phyloP scores from a whole-genome alignment of 2,113 vertebrate genomes.

The Daubentonia madagascariensis region DNA sequence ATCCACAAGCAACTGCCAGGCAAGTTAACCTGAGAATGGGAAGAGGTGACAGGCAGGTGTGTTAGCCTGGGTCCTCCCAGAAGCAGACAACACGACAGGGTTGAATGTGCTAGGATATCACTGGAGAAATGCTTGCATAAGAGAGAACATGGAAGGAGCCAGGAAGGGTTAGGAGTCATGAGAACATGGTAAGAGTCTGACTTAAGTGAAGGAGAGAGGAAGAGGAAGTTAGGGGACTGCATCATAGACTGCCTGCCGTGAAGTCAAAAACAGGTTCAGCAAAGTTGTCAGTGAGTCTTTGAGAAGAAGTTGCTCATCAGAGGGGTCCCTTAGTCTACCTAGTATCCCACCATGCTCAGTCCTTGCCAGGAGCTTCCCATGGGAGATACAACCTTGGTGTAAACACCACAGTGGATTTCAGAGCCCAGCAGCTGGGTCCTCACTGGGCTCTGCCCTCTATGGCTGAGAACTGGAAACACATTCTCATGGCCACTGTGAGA shows the following conservation, averaged over 20 bases:
- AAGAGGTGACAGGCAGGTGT: background rate
- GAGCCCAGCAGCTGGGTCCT: background rate
- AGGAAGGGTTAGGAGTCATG: too few relatives aligned
- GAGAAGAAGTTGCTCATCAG: background rate
- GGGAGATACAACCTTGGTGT: background rate
- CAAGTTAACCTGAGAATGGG: background rate
- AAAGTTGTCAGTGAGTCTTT: background rate
- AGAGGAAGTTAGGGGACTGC: background rate
- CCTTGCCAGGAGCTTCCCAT: background rate
- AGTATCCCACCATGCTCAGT: background rate
- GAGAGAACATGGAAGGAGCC: background rate
- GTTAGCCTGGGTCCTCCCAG: background rate
- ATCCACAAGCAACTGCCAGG: background rate
- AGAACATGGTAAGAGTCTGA: background rate
- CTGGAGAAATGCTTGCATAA: background rate
- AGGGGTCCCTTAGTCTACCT: background rate
- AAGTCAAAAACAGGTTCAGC: background rate
- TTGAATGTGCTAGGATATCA: background rate
- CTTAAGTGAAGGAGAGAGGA: background rate
- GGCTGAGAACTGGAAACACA: rapidly evolving
- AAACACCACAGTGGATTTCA: background rate
- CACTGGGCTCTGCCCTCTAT: background rate
- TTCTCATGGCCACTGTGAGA: background rate
- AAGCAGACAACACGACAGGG: background rate
- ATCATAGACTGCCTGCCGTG: background rate